phyloP scores from a whole-genome alignment of 2,888 invertebrate genomes.

The Macrophya annulata region DNA sequence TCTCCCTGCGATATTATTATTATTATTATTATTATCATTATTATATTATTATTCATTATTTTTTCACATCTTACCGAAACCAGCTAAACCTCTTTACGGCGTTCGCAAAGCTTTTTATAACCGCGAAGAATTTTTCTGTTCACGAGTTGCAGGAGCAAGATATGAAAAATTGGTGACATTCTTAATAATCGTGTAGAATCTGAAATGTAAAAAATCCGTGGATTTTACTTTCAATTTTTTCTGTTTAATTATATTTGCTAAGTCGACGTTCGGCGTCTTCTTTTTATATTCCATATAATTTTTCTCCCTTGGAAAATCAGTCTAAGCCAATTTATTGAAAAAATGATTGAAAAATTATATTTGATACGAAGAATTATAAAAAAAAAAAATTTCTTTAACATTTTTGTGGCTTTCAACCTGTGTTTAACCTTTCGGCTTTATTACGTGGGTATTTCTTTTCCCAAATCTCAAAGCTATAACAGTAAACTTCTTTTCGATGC shows the following conservation, averaged over 20 bases:
- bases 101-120: not conserved
- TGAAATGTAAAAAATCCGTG: not conserved
- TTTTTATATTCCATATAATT: not conserved
- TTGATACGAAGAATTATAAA: not conserved
- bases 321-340: not conserved
- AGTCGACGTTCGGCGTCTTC: not conserved
- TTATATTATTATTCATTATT: not conserved
- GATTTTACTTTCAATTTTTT: not conserved
- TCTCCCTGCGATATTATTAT: not conserved
- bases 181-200: not conserved
- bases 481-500: constrained; percentile 12
- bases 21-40: constrained; percentile 2
- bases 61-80: not conserved
- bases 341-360: too few species aligned
- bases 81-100: not conserved
- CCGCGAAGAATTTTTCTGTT: not conserved
- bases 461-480: not conserved
- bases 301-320: not conserved
- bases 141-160: not conserved
- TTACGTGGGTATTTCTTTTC: not conserved
- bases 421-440: too few species aligned
- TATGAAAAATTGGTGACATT: not conserved
- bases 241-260: not conserved
- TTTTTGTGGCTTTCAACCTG: too few species aligned
- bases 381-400: not conserved